A percentile compares a stretch with the other conserved stretches of the same genome.
phyloP scores from a whole-genome alignment of 2,888 invertebrate genomes.

The Drosophila conformis region DNA sequence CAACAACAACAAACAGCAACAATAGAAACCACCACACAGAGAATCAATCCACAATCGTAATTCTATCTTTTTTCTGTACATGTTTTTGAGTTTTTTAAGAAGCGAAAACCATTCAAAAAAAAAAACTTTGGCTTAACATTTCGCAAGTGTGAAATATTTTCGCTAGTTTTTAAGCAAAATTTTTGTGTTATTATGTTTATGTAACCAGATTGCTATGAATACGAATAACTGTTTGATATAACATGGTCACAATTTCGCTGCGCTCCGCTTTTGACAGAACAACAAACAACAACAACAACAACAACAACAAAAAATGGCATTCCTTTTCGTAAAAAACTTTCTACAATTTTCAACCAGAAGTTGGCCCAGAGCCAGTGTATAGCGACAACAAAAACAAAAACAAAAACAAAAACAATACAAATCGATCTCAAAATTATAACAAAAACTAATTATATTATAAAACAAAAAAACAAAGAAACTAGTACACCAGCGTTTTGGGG shows the following conservation, averaged over 20 bases:
- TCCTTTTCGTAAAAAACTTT: constrained; percentile 2
- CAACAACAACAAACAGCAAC: not conserved
- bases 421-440: constrained; percentile 79
- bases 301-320: not conserved
- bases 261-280: not conserved
- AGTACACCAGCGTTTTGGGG: constrained; percentile 28
- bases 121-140: constrained; percentile 49
- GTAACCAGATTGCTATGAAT: constrained; percentile 33
- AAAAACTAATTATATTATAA: constrained; percentile 60
- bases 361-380: constrained; percentile 34
- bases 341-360: constrained; percentile 23
- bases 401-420: constrained; percentile 47
- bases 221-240: constrained; percentile 29
- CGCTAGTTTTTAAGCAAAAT: constrained; percentile 40
- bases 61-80: constrained; percentile 1
- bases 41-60: constrained; percentile 7
- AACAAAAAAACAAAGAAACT: constrained; percentile 29
- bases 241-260: constrained; percentile 31
- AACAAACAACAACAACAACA: constrained; percentile 1
- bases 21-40: not conserved
- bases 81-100: constrained; percentile 23
- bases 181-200: constrained; percentile 48
- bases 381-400: constrained; percentile 28
- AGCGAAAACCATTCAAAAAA: not conserved
- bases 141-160: constrained; percentile 31